These are phyloP conservation scores for Drosophila borborema DNA, from an alignment of 2,888 invertebrate species.

Conservation along the genomic window DNA sequence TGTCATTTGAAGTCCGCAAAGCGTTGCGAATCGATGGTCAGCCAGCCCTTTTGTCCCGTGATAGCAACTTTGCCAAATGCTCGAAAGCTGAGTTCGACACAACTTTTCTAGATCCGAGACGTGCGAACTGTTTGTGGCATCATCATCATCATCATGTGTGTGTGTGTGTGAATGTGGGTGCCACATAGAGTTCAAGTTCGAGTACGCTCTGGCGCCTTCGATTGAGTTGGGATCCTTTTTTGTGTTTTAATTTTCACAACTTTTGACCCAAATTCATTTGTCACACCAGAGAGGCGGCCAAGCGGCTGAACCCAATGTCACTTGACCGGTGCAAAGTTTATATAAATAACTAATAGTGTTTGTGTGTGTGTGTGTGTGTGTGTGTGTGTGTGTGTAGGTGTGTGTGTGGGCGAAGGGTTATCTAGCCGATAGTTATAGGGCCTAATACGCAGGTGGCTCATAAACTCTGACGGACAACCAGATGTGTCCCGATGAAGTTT, in stretches of 20 bases:
- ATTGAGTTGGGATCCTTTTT: conserved; percentile 45
- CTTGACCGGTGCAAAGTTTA: conserved; percentile 42
- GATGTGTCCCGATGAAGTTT: conserved; percentile 27
- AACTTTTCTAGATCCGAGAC: conserved; percentile 27
- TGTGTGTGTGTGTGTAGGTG: too few relatives aligned
- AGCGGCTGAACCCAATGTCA: conserved; percentile 57
- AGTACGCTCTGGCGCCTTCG: conserved; percentile 25
- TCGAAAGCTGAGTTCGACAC: conserved; percentile 7
- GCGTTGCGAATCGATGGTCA: conserved; percentile 62
- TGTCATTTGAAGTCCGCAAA: conserved; percentile 58
- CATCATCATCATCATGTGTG: conserved; percentile 35
- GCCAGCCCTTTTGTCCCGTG: conserved; percentile 44
- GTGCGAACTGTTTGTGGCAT: conserved; percentile 56
- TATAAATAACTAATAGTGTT: conserved; percentile 73
- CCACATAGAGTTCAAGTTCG: conserved; percentile 12
- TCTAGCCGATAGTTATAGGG: conserved; percentile 2
- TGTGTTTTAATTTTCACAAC: conserved; percentile 73
- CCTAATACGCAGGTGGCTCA: conserved; percentile 41
- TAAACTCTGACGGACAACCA: conserved; percentile 36
- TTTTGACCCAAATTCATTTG: conserved; percentile 79
- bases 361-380: too few relatives aligned
- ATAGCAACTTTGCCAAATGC: conserved; percentile 13
- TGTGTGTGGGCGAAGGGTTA: conserved; percentile 24
- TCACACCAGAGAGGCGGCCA: conserved; percentile 59
- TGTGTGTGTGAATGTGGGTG: neutral